phyloP scores from a whole-genome alignment of 92 coral and sea anemone species.

The Heteractis magnifica region DNA sequence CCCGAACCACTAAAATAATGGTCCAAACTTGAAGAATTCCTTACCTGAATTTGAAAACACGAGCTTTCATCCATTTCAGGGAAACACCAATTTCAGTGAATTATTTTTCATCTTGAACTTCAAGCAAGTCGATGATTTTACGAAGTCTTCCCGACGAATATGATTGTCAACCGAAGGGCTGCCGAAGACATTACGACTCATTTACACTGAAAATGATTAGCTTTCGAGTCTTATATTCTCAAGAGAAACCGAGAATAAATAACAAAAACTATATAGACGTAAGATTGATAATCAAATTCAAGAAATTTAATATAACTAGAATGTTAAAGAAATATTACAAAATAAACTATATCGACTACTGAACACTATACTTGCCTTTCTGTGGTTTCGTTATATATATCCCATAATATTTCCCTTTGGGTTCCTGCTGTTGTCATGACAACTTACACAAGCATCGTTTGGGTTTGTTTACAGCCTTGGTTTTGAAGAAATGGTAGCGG shows the following conservation, averaged over 20 bases:
- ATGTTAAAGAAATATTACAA: neutral
- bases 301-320: neutral
- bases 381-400: neutral
- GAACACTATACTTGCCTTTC: neutral
- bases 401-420: neutral
- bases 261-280: neutral
- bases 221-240: neutral
- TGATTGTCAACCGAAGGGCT: neutral
- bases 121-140: neutral
- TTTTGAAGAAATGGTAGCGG: no score
- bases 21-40: neutral
- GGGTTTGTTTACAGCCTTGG: no score
- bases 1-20: neutral
- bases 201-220: neutral
- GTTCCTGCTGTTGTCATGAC: neutral
- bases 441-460: no score
- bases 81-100: neutral
- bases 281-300: neutral
- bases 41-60: neutral
- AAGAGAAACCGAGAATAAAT: neutral
- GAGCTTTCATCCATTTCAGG: neutral
- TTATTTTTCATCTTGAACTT: neutral
- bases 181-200: conserved; percentile 7
- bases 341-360: neutral
- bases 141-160: neutral